Evolutionary conservation across 2,797 vertebrate genomes (phyloP).

Genomic region (Paguma larvata): DNA sequence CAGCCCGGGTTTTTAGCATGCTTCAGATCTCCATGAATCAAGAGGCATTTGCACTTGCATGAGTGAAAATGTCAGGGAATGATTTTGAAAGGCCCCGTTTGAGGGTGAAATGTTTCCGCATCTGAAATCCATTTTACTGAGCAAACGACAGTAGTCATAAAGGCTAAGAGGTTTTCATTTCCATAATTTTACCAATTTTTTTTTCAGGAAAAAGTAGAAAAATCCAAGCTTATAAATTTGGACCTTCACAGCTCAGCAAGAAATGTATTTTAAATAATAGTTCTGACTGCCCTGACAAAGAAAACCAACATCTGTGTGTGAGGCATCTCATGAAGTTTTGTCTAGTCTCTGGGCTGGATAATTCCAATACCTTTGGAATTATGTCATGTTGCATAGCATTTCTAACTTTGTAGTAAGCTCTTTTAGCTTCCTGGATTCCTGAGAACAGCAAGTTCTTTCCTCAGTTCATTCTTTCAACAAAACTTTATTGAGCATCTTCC

Average conservation of each 20-base stretch:
- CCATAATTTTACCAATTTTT: constrained; percentile 75
- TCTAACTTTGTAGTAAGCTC: background rate
- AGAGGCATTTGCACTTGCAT: constrained; percentile 77
- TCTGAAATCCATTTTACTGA: constrained; percentile 80
- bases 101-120: constrained; percentile 75
- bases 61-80: constrained; percentile 80
- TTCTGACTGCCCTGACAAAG: constrained; percentile 1
- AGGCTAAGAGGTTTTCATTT: constrained; percentile 78
- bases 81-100: constrained; percentile 74
- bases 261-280: constrained; percentile 61
- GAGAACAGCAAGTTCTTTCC: background rate
- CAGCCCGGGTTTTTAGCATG: constrained; percentile 74
- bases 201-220: constrained; percentile 52
- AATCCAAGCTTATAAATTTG: constrained; percentile 67
- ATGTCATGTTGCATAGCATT: background rate
- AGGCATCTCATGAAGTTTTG: background rate
- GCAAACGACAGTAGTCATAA: constrained; percentile 73
- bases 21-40: constrained; percentile 74
- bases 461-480: background rate
- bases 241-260: constrained; percentile 39
- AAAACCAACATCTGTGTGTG: constrained; percentile 18
- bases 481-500: background rate
- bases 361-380: background rate
- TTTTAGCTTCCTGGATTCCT: background rate
- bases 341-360: background rate